Evolutionary conservation across 2,888 invertebrate genomes (phyloP), one percentile per base, ranked within the genome.

Genomic region (Ophion ellenae): DNA sequence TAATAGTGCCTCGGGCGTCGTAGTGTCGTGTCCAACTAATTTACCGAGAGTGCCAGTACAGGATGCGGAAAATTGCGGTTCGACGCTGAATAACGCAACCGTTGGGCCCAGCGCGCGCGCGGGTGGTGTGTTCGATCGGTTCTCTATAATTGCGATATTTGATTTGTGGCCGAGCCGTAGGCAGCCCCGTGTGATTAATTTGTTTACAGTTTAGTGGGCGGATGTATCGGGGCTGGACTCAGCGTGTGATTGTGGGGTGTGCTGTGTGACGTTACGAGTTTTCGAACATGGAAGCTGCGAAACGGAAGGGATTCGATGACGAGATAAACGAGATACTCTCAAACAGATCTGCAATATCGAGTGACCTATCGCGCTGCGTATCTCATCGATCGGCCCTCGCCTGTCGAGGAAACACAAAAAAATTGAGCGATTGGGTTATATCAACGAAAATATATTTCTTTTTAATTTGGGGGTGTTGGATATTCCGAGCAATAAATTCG

Each of bases 161-260:
- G 92, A 91, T 92, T 92, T 91, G 89, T 86, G 89, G 89, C 81
- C 74, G 83, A 77, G 75, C 80, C 76, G 80, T 85, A 87, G 88
- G 77, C 86, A 82, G 67, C 75, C 70, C 59, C 71, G 79, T 73
- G 83, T 90, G 89, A 90, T 92, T 92, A 90, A 92, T 92, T 91
- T 92, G 90, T 92, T 92, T 91, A 90, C 91, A 90, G 89, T 91
- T 91, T 90, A 89, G 86, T 85, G 87, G 86, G 69, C 84, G 85
- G 80, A 89, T 88, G 86, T 89, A 87, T 88, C 87, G 85, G 53
- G 82, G 85, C 71, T 81, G 64, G 64, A 17, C 47, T 73, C 79
- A 14, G 24, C 66, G 64, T 57, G 82, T 71, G 81, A 86, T 85
- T 82, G 67, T 64, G 61, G 71, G 66, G 17, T 75, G 74, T 45